Percentiles rank a stretch among this genome's conserved stretches.
These are phyloP conservation scores for Aphaenogaster rudis DNA, from an alignment of 1,140 invertebrate species.

Conservation along the genomic window DNA sequence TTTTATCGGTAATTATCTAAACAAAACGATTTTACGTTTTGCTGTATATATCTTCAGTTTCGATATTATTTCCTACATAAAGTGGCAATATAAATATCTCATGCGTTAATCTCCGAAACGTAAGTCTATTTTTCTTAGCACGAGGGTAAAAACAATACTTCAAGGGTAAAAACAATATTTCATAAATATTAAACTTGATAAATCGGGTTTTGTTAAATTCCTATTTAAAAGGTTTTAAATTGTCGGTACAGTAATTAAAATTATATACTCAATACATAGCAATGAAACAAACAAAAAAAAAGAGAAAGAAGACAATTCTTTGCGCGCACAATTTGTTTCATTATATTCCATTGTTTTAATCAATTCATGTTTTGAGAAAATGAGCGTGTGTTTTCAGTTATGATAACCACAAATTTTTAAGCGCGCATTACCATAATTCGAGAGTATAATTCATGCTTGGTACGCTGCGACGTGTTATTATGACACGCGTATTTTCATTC, in stretches of 20 bases:
- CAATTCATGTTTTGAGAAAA: background rate
- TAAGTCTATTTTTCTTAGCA: background rate
- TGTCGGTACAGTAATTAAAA: background rate
- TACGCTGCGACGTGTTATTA: slow-evolving; percentile 6
- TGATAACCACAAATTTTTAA: slow-evolving; percentile 25
- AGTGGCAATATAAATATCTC: background rate
- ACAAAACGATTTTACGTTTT: background rate
- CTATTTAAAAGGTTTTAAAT: background rate
- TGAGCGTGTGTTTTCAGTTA: background rate
- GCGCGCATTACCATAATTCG: background rate
- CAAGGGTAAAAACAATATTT: background rate
- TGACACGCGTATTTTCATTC: slow-evolving; percentile 43
- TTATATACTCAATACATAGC: background rate
- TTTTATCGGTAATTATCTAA: background rate
- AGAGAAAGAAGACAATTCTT: background rate
- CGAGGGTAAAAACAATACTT: background rate
- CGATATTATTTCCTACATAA: background rate
- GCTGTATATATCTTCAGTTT: background rate
- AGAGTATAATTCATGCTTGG: background rate
- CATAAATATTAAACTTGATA: background rate
- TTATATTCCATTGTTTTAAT: slow-evolving; percentile 3
- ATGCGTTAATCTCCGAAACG: background rate
- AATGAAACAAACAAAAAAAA: background rate
- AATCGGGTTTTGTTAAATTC: background rate
- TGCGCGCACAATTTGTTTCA: background rate